phyloP scores from a whole-genome alignment of 2,797 vertebrate genomes.

The Ptychobarbus kaznakovi region DNA sequence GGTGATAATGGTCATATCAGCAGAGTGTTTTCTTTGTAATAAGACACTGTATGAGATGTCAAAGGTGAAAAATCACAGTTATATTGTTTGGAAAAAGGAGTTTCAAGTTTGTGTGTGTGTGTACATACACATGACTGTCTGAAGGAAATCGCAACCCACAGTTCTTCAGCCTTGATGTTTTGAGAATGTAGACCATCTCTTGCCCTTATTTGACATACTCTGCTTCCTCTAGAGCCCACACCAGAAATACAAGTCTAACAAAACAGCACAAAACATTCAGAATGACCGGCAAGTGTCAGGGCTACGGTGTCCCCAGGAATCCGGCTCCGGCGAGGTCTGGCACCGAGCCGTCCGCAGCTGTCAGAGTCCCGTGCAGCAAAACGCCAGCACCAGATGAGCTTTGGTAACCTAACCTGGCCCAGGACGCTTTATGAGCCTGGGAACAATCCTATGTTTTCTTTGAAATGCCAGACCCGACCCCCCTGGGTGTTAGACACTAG shows the following conservation, averaged over 20 bases:
- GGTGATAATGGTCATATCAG: constrained; percentile 76
- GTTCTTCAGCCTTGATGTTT: constrained; percentile 5
- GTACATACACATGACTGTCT: background rate
- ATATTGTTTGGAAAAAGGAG: constrained; percentile 70
- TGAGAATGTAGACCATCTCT: background rate
- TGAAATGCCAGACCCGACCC: constrained; percentile 49
- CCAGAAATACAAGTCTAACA: constrained; percentile 64
- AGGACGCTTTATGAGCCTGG: constrained; percentile 64
- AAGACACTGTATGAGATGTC: constrained; percentile 76
- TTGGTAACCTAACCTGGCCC: constrained; percentile 73
- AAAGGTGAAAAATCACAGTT: constrained; percentile 81
- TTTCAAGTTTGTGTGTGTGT: constrained; percentile 40
- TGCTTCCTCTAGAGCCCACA: constrained; percentile 59
- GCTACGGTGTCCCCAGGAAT: constrained; percentile 64
- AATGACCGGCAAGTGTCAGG: constrained; percentile 61
- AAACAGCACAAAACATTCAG: constrained; percentile 65
- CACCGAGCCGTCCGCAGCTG: constrained; percentile 81
- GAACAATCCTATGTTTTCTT: constrained; percentile 66
- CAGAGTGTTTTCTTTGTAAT: constrained; percentile 74
- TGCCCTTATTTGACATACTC: constrained; percentile 29
- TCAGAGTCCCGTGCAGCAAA: constrained; percentile 64
- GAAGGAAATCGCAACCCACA: background rate
- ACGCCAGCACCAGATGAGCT: constrained; percentile 68
- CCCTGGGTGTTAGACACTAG: constrained; percentile 20
- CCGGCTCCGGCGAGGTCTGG: constrained; percentile 73